These are phyloP conservation scores for Druon quercuslanigerum DNA, from an alignment of 1,140 invertebrate species.

Conservation along the genomic window DNA sequence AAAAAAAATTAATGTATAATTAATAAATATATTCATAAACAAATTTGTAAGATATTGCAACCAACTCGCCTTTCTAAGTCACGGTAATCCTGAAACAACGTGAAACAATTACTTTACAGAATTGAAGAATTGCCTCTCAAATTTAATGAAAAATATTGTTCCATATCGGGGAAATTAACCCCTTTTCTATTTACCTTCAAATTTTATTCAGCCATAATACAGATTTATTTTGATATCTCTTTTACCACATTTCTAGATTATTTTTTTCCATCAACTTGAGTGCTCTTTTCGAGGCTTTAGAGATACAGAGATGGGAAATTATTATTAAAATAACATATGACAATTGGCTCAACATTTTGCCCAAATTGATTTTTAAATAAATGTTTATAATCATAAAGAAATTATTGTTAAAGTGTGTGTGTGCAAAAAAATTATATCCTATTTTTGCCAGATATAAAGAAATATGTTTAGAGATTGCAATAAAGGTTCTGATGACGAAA, in stretches of 20 bases:
- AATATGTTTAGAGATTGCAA: too few relatives aligned
- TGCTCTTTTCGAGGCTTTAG: slow-evolving; percentile 9
- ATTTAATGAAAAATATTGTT: slow-evolving; percentile 15
- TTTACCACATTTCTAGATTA: not conserved
- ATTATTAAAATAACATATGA: not conserved
- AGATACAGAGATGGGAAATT: slow-evolving; percentile 11
- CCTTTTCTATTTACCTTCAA: slow-evolving; percentile 1
- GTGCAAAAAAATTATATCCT: too few relatives aligned
- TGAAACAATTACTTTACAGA: slow-evolving; percentile 34
- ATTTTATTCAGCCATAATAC: slow-evolving; percentile 20
- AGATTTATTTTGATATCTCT: slow-evolving; percentile 3
- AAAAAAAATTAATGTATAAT: not conserved
- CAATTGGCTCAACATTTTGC: too few relatives aligned
- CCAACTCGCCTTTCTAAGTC: not conserved
- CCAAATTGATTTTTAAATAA: too few relatives aligned
- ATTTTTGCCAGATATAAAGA: too few relatives aligned
- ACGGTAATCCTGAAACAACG: not conserved
- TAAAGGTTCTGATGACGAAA: too few relatives aligned
- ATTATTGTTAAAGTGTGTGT: too few relatives aligned
- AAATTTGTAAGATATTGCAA: not conserved
- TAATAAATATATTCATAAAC: not conserved
- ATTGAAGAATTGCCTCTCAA: not conserved
- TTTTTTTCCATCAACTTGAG: slow-evolving; percentile 10
- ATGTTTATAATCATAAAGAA: too few relatives aligned
- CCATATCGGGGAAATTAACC: not conserved